Evolutionary conservation across 2,797 vertebrate species (phyloP), one percentile per base, ranked within the genome.

Genomic region (Myiothlypis coronata): DNA sequence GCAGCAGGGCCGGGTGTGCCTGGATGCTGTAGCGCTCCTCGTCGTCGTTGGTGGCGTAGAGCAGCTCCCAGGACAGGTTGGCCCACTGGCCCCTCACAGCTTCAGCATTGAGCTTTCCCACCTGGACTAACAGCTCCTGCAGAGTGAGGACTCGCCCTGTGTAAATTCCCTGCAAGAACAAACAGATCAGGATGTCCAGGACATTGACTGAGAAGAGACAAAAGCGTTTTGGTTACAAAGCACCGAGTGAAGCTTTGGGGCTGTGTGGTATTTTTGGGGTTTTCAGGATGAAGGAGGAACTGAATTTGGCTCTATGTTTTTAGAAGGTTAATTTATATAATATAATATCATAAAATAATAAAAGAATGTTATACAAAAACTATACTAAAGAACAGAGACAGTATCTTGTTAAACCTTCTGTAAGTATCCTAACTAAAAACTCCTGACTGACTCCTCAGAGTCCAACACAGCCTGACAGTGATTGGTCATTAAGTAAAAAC

Each of bases 11-110:
- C 0, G 99, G 99, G 83, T 99, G 99, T 19, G 99, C 99, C 96
- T 99, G 99, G 96, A 99, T 99, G 94, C 99, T 99, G 97, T 99
- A 99, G 28, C 99, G 99, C 81, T 99, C 99, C 84, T 99, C 99
- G 2, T 99, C 99, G 0, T 99, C 99, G 2, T 99, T 99, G 6
- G 99, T 99, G 37, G 99, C 99, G 2, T 99, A 99, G 11, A 99
- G 98, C 79, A 99, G 98, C 97, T 99, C 99, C 99, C 99, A 99
- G 15, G 99, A 99, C 39, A 99, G 98, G 93, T 99, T 99, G 49
- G 99, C 99, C 99, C 99, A 99, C 97, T 99, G 99, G 12, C 99
- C 99, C 69, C 99, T 97, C 28, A 99, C 98, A 5, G 99, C 99
- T 90, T 99, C 99, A 3, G 98, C 98, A 11, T 99, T 99, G 39